These are phyloP conservation scores for Rhinoderma darwinii DNA, from an alignment of 2,113 vertebrate genomes.

Conservation along the genomic window DNA sequence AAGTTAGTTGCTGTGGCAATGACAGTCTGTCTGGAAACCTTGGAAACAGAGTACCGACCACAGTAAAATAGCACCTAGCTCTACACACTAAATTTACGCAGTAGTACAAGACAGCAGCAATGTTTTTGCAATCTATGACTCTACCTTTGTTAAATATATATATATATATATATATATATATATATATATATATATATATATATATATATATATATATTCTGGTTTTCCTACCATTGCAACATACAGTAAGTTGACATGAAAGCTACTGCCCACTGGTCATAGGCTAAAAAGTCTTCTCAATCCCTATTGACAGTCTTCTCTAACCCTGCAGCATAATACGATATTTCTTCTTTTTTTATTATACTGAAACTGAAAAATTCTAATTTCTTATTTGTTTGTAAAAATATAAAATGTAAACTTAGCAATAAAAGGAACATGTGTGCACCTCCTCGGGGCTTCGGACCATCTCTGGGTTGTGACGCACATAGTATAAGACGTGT, in stretches of 20 bases:
- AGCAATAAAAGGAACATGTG: background rate
- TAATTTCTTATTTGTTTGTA: background rate
- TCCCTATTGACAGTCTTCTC: background rate
- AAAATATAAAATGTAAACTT: background rate
- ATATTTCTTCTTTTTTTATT: background rate
- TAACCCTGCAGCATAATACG: background rate
- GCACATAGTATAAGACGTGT: too few species aligned
- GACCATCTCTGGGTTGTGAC: too few species aligned
- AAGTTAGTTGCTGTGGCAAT: conserved; percentile 48
- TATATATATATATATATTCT: background rate
- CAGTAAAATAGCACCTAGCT: conserved; percentile 22
- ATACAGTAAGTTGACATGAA: background rate
- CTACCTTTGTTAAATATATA: background rate
- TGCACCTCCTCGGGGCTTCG: too few species aligned
- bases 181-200: background rate
- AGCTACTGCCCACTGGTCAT: background rate
- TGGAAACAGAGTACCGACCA: conserved; percentile 38
- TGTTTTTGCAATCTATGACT: conserved; percentile 28
- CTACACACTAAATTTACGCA: conserved; percentile 11
- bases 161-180: background rate
- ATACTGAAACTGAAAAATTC: background rate
- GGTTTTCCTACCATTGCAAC: background rate
- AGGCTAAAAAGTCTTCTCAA: background rate
- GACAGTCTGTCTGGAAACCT: conserved; percentile 37
- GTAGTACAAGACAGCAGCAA: background rate